These are phyloP conservation scores for Cygnus olor DNA, from an alignment of 2,797 vertebrate species.

Conservation along the genomic window DNA sequence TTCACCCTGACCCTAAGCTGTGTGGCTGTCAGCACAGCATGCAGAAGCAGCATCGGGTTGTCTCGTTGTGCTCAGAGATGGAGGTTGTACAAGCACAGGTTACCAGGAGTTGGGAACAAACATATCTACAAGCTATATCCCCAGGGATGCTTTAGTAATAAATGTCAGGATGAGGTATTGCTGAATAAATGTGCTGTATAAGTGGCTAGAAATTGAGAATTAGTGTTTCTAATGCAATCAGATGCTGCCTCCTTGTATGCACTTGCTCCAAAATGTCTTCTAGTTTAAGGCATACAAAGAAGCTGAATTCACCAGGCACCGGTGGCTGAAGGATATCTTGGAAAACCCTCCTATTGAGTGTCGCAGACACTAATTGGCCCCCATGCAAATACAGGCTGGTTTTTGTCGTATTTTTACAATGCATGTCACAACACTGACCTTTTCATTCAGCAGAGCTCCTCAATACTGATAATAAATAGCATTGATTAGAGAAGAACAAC, in stretches of 20 bases:
- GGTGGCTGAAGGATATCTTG: not conserved
- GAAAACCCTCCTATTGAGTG: not conserved
- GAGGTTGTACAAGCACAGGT: not conserved
- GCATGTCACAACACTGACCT: not conserved
- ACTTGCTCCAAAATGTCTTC: not conserved
- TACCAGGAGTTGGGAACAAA: not conserved
- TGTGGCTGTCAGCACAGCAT: not conserved
- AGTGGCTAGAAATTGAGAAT: slow-evolving; percentile 4
- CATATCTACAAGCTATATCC: not conserved
- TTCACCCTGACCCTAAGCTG: not conserved
- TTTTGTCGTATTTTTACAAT: not conserved
- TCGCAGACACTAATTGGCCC: not conserved
- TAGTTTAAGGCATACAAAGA: not conserved
- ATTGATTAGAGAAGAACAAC: not conserved
- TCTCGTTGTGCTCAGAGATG: fast-evolving
- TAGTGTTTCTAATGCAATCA: not conserved
- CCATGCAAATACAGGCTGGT: fast-evolving
- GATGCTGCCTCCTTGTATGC: not conserved
- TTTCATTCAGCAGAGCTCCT: not conserved
- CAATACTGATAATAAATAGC: not conserved
- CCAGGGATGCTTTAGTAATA: not conserved
- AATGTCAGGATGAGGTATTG: not conserved
- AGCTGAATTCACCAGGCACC: not conserved
- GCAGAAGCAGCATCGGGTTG: not conserved
- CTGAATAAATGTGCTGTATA: not conserved